These are phyloP conservation scores for Montipora foliosa DNA, from an alignment of 64 coral and sea anemone species.

Conservation along the genomic window DNA sequence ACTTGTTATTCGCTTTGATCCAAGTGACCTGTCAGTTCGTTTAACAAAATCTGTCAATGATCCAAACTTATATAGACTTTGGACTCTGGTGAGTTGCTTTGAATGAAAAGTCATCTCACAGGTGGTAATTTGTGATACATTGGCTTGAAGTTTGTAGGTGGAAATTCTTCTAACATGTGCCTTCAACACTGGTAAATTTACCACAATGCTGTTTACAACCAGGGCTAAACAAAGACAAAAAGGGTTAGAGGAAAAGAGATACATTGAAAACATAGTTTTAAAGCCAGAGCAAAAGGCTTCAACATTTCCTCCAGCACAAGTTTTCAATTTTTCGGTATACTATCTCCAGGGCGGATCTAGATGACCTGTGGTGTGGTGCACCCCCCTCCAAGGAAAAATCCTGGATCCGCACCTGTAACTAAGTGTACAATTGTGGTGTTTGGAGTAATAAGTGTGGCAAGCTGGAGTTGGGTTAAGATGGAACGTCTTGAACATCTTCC, in stretches of 20 bases:
- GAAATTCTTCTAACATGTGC: not conserved
- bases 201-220: not conserved
- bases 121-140: not conserved
- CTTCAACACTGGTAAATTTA: not conserved
- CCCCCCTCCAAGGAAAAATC: too few species aligned
- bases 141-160: not conserved
- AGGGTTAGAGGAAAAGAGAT: not conserved
- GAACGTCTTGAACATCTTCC: too few species aligned
- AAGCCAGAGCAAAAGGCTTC: too few species aligned
- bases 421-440: too few species aligned
- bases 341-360: too few species aligned
- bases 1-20: not conserved
- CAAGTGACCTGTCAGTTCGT: not conserved
- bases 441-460: too few species aligned
- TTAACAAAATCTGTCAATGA: not conserved
- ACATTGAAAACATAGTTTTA: too few species aligned
- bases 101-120: not conserved
- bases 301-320: too few species aligned
- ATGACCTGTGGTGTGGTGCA: too few species aligned
- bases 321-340: too few species aligned
- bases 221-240: not conserved
- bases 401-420: too few species aligned
- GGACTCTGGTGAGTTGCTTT: not conserved
- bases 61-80: constrained; percentile 8
- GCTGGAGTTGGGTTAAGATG: too few species aligned